Evolutionary conservation across 1,140 invertebrate species (phyloP).

Genomic region (Amyelois transitella): DNA sequence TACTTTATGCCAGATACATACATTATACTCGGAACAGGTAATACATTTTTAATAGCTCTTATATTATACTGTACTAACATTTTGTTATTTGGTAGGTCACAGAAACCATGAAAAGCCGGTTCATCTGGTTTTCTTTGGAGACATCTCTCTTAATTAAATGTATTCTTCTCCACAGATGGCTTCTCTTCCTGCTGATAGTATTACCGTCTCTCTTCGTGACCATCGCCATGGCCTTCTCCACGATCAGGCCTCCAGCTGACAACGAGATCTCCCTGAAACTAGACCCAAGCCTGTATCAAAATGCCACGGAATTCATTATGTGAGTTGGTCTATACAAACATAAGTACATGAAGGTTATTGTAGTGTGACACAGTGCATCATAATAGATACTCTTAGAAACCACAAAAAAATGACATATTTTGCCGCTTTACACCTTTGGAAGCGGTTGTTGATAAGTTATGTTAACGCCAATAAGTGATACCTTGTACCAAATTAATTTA

Average conservation of each 20-base stretch:
- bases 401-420: constrained; percentile 60
- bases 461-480: no score
- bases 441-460: no score
- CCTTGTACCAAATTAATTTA: no score
- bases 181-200: constrained; percentile 77
- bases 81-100: no score
- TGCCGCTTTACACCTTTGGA: constrained; percentile 23
- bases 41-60: no score
- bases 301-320: constrained; percentile 73
- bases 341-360: no score
- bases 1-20: constrained; percentile 75
- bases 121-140: no score
- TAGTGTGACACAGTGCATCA: no score
- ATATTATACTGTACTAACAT: no score
- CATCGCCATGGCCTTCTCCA: constrained; percentile 80
- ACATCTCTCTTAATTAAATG: no score
- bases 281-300: constrained; percentile 72
- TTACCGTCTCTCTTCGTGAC: constrained; percentile 79
- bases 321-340: constrained; percentile 23
- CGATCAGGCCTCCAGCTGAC: constrained; percentile 78
- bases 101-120: no score
- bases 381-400: no score
- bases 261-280: constrained; percentile 75
- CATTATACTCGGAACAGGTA: constrained; percentile 77
- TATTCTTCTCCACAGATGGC: constrained; percentile 41